phyloP scores from a whole-genome alignment of 2,888 invertebrate genomes.

The Autographa pulchrina region DNA sequence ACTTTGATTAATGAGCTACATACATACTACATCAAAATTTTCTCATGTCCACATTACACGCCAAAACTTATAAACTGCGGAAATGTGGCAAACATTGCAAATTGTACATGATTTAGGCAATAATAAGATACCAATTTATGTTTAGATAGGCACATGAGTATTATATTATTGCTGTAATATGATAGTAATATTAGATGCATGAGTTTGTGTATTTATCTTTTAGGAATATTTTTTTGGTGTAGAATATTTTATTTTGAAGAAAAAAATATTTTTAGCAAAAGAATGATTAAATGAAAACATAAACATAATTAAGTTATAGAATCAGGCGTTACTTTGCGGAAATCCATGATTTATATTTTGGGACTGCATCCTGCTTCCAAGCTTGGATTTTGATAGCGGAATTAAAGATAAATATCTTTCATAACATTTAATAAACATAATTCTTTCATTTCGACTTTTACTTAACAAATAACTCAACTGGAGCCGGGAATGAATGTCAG shows the following conservation, averaged over 20 bases:
- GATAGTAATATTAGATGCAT: conserved; percentile 3
- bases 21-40: background rate
- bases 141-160: conserved; percentile 40
- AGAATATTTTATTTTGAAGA: background rate
- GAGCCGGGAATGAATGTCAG: too few species aligned
- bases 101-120: conserved; percentile 40
- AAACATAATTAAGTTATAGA: too few species aligned
- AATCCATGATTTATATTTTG: too few species aligned
- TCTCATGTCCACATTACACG: conserved; percentile 26
- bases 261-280: too few species aligned
- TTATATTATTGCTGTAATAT: conserved; percentile 27
- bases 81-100: conserved; percentile 49
- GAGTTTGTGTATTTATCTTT: background rate
- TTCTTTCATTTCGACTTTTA: too few species aligned
- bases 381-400: too few species aligned
- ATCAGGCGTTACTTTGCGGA: too few species aligned
- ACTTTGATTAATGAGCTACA: background rate
- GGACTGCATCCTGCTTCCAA: too few species aligned
- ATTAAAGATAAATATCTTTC: too few species aligned
- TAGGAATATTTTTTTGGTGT: background rate
- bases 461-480: too few species aligned
- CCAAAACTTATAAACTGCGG: conserved; percentile 47
- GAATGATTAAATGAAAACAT: too few species aligned
- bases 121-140: conserved; percentile 43
- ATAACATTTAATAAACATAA: too few species aligned